A percentile compares a stretch with the other conserved stretches of the same genome.
Evolutionary conservation across 2,797 vertebrate genomes (phyloP).

Genomic region (Falco novaeseelandiae): DNA sequence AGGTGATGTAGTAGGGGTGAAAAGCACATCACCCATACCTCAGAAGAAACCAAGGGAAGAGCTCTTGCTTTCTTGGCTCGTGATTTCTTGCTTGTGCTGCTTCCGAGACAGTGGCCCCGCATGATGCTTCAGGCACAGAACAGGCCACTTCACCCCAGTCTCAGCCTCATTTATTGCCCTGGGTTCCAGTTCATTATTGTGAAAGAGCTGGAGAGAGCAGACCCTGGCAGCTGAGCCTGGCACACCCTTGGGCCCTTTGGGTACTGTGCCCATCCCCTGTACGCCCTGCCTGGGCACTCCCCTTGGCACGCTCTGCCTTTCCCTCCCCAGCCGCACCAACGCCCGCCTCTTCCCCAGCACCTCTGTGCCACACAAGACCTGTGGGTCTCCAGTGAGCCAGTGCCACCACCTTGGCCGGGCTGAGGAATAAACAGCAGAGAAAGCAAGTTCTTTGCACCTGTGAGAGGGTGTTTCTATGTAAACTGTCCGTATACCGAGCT

Average conservation of each 20-base stretch:
- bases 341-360: not conserved
- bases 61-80: not conserved
- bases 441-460: not conserved
- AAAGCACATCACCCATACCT: not conserved
- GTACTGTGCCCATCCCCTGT: rapidly evolving
- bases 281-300: rapidly evolving
- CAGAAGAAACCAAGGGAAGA: not conserved
- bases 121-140: not conserved
- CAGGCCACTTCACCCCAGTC: not conserved
- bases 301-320: rapidly evolving
- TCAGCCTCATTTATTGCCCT: not conserved
- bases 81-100: not conserved
- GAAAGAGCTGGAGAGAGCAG: not conserved
- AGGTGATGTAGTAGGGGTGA: not conserved
- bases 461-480: not conserved
- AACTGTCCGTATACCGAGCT: not conserved
- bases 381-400: not conserved
- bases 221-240: not conserved
- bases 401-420: not conserved
- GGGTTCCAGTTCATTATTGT: not conserved
- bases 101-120: not conserved
- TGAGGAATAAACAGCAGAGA: not conserved
- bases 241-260: not conserved
- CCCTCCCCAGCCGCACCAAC: not conserved
- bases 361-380: not conserved